Evolutionary conservation across 2,113 vertebrate species (phyloP).

Genomic region (Camarhynchus parvulus): DNA sequence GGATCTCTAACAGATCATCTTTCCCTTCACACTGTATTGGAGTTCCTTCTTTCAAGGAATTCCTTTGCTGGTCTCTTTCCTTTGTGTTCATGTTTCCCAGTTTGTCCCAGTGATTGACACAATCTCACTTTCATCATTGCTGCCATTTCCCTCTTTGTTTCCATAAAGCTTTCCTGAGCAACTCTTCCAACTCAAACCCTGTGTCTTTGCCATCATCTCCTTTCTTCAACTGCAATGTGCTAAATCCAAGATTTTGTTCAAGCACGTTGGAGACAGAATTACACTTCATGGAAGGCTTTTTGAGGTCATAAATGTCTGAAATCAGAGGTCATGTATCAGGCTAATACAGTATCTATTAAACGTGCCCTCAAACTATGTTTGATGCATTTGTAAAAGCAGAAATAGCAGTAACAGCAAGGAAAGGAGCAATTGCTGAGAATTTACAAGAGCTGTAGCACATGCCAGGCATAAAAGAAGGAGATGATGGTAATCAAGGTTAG

Average conservation of each 20-base stretch:
- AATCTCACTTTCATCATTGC: rapidly evolving
- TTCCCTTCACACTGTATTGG: not conserved
- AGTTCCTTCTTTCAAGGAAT: not conserved
- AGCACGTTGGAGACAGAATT: not conserved
- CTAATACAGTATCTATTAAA: not conserved
- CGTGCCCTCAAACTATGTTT: not conserved
- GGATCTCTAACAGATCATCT: not conserved
- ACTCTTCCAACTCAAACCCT: not conserved
- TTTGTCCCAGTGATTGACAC: not conserved
- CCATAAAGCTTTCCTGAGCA: not conserved
- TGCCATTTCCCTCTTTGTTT: not conserved
- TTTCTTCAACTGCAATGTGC: not conserved
- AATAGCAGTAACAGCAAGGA: not conserved
- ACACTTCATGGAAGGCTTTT: not conserved
- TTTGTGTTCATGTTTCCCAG: not conserved
- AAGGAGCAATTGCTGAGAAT: not conserved
- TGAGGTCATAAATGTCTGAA: not conserved
- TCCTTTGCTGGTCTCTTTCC: not conserved
- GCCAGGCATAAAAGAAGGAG: not conserved
- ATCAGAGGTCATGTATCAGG: not conserved
- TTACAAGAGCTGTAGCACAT: not conserved
- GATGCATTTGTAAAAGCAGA: not conserved
- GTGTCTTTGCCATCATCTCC: not conserved
- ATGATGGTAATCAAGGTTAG: not conserved
- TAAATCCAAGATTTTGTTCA: not conserved